Base-by-base conservation (phyloP, 37 sponge, comb jelly and placozoan genomes). In the Geodia barretti region DNA sequence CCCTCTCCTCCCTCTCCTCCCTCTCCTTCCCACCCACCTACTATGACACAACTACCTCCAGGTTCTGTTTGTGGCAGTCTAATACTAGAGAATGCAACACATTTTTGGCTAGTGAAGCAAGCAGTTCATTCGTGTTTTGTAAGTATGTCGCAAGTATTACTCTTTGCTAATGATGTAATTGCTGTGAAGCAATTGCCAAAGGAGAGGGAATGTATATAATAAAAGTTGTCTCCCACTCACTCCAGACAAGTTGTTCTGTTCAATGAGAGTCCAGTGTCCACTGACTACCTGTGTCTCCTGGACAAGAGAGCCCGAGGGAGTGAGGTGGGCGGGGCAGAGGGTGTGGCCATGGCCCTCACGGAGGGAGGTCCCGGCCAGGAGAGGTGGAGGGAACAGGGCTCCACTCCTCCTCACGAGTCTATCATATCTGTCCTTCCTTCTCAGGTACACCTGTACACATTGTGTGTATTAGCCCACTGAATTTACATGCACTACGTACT, bases 181-280 rank as follows among this genome's bases (percentile, higher is more conserved):
- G n/a, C n/a, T n/a, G n/a, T n/a, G n/a, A n/a, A n/a, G n/a, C n/a
- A n/a, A n/a, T n/a, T n/a, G n/a, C n/a, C n/a, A n/a, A n/a, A n/a
- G n/a, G n/a, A n/a, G n/a, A n/a, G n/a, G n/a, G n/a, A n/a, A n/a
- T n/a, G n/a, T n/a, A n/a, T n/a, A n/a, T n/a, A n/a, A n/a, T n/a
- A n/a, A n/a, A n/a, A n/a, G n/a, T n/a, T n/a, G n/a, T n/a, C n/a
- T n/a, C 54, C 14, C 54, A 14, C 54, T 17, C 54, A 47, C 14
- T 47, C 30, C 40, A 74, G 35, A 20, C 0, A 24, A 11, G 82
- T 73, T 21, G 29, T 89, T 8, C 80, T 95, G 35, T 88, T 60
- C 62, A 95, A 95, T 60, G 79, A 92, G 41, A 86, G 96, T 84
- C 96, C 96, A 39, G 76, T 80, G 28, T 30, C 41, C 3, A 80